Conservation (phyloP, 2,888 invertebrate species). For the Agrochola lychnidis region DNA sequence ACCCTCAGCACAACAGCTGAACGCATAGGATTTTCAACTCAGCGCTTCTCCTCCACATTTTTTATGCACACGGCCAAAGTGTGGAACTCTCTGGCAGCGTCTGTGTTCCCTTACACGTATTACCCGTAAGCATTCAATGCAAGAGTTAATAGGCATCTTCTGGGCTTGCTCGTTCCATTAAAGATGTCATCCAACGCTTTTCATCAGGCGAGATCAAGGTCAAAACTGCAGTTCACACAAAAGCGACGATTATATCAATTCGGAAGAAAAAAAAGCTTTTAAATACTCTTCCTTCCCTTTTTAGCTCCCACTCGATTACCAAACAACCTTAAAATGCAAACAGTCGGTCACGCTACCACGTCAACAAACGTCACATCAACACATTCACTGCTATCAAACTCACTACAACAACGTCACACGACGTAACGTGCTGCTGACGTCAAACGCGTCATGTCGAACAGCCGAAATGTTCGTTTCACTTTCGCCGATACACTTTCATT, state of each 20-base stretch:
- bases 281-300: no score
- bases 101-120: no score
- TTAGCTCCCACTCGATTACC: not conserved
- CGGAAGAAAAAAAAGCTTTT: not conserved
- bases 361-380: conserved; percentile 1
- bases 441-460: conserved; percentile 46
- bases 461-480: conserved; percentile 68
- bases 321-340: not conserved
- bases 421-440: conserved; percentile 47
- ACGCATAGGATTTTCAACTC: no score
- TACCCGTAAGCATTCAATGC: no score
- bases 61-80: no score
- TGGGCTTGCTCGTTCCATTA: no score
- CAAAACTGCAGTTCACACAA: not conserved
- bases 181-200: no score
- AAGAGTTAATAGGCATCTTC: no score
- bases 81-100: no score
- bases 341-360: not conserved
- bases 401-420: conserved; percentile 18
- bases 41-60: no score
- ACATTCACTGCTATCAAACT: conserved; percentile 16
- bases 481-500: conserved; percentile 76
- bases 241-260: not conserved
- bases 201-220: no score
- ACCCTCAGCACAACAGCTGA: not conserved